Evolutionary conservation across 2,888 invertebrate species (phyloP), one percentile per base, ranked within the genome.

Genomic region (Pogonocherus hispidulus): DNA sequence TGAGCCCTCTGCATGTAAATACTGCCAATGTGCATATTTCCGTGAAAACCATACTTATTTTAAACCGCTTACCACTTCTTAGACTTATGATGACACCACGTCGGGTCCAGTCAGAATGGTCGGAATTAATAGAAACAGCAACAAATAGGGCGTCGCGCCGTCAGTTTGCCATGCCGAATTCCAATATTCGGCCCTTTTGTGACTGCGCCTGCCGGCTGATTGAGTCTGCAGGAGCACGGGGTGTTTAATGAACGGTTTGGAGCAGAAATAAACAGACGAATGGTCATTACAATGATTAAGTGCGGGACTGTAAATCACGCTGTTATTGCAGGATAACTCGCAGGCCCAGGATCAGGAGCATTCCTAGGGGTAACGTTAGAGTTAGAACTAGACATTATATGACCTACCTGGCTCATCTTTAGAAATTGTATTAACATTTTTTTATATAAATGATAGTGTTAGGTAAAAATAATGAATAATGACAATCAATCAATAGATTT

Each of bases 271-370:
- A 80, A 74, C 76, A 78, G 76, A 79, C 77, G 77, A 76, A 77
- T 77, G 76, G 79, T 78, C 76, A 80, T 81, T 81, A 80, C 77
- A 76, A 79, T 81, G 79, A 81, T 81, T 79, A 82, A 81, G 79
- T 75, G 79, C 73, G 73, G 75, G 72, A 77, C 74, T 80, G 78
- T 80, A 80, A 81, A 80, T 82, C 80, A 80, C 76, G 78, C 73
- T 76, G 74, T 79, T 80, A 80, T 81, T 80, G 77, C 78, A 72
- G 77, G 75, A 75, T 75, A 77, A 75, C 75, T 76, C 75, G 74
- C 37, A 76, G 72, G 76, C 73, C 77, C 77, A 79, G 75, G 75
- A 74, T 2, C 66, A 60, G 66, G 19, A 64, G 56, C 51, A 19
- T 22, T 44, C 44, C 54, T 5, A 41, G 41, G 23, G 35, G 32